Conservation (phyloP, 2,888 invertebrate genomes). For the Panopea generosa region DNA sequence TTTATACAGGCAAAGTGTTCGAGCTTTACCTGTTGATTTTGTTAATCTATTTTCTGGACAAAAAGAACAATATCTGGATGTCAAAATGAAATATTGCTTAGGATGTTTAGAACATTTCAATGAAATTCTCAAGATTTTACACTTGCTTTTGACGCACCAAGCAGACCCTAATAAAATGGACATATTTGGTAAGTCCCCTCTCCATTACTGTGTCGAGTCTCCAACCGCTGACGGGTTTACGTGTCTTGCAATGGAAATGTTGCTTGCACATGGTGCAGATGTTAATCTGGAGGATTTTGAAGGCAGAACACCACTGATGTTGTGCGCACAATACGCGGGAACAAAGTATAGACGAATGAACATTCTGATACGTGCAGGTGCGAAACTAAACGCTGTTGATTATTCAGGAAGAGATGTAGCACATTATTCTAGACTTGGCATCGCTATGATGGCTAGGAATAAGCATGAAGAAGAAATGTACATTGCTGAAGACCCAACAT, state of each 20-base stretch:
- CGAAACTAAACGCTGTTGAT: constrained; percentile 5
- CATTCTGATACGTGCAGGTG: constrained; percentile 23
- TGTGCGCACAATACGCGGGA: constrained; percentile 7
- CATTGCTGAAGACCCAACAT: too few species aligned
- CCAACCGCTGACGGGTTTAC: constrained; percentile 12
- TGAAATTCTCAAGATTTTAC: neutral
- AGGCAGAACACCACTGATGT: constrained; percentile 25
- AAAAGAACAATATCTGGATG: too few species aligned
- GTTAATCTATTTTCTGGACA: too few species aligned
- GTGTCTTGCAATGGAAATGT: constrained; percentile 24
- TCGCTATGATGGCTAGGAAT: too few species aligned
- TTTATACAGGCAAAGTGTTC: too few species aligned
- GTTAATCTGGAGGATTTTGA: constrained; percentile 21
- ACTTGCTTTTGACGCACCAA: constrained; percentile 2
- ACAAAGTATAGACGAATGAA: constrained; percentile 21
- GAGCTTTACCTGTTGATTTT: too few species aligned
- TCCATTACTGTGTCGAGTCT: constrained; percentile 22
- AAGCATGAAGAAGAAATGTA: too few species aligned
- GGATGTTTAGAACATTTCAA: too few species aligned
- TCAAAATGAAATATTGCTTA: too few species aligned
- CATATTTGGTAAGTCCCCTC: constrained; percentile 13
- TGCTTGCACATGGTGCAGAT: constrained; percentile 26
- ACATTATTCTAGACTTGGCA: neutral
- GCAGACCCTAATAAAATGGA: constrained; percentile 29
- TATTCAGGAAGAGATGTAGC: constrained; percentile 1